These are phyloP conservation scores for Itoplectis maculator DNA, from an alignment of 2,888 invertebrate genomes.

Conservation along the genomic window DNA sequence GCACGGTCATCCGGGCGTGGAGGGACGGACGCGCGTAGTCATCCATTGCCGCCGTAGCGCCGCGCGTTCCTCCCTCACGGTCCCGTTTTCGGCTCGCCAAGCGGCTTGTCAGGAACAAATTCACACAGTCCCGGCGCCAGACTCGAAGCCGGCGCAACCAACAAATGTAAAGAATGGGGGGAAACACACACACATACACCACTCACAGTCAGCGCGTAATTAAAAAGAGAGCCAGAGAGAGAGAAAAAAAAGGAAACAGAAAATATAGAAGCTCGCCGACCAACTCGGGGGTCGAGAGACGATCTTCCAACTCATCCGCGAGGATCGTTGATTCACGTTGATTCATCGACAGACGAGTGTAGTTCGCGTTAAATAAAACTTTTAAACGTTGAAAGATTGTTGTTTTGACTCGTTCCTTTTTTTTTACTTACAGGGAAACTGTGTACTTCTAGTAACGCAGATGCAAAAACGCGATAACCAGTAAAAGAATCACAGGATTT, in stretches of 20 bases:
- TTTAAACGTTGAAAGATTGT: slow-evolving; percentile 63
- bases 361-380: slow-evolving; percentile 66
- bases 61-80: slow-evolving; percentile 35
- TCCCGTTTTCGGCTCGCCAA: neutral
- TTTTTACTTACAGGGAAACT: slow-evolving; percentile 28
- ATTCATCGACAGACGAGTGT: slow-evolving; percentile 48
- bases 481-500: slow-evolving; percentile 67
- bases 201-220: slow-evolving; percentile 62
- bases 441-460: slow-evolving; percentile 28
- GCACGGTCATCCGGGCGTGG: slow-evolving; percentile 20
- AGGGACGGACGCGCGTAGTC: slow-evolving; percentile 12
- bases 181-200: slow-evolving; percentile 36
- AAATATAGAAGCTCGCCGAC: slow-evolving; percentile 55
- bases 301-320: slow-evolving; percentile 62
- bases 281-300: slow-evolving; percentile 57
- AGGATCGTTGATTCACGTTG: slow-evolving; percentile 17
- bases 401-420: slow-evolving; percentile 43
- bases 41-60: slow-evolving; percentile 17
- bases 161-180: slow-evolving; percentile 29
- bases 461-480: slow-evolving; percentile 39
- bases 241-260: slow-evolving; percentile 16
- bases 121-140: neutral
- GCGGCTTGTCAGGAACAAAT: neutral
- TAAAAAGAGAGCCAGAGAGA: slow-evolving; percentile 22
- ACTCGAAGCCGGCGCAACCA: slow-evolving; percentile 27